Percentiles rank a stretch among this genome's conserved stretches.
Evolutionary conservation across 2,113 vertebrate species (phyloP).

Genomic region (Nettapus auritus): DNA sequence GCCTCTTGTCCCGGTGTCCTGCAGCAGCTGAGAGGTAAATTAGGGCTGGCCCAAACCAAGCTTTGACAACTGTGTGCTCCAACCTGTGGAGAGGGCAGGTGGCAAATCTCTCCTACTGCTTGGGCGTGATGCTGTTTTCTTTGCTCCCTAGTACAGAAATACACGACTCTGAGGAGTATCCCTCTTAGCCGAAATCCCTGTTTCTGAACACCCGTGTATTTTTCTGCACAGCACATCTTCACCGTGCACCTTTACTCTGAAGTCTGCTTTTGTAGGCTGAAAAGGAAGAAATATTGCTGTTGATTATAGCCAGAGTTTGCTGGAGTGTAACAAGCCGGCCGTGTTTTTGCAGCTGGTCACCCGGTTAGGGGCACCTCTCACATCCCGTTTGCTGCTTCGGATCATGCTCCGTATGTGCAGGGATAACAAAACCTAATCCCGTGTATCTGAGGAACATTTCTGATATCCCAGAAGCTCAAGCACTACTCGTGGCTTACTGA

Average conservation of each 20-base stretch:
- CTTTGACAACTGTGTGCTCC: not conserved
- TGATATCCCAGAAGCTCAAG: not conserved
- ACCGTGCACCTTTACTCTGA: not conserved
- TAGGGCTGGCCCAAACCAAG: not conserved
- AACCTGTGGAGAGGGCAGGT: not conserved
- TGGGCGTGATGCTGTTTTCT: not conserved
- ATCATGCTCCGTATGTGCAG: accelerated
- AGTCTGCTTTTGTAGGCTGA: not conserved
- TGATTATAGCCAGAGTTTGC: not conserved
- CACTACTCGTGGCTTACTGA: not conserved
- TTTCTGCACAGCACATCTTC: not conserved
- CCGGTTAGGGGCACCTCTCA: accelerated
- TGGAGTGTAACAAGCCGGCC: not conserved
- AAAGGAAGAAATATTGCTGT: not conserved
- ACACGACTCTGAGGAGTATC: not conserved
- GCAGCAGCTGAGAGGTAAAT: not conserved
- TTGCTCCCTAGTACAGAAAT: not conserved
- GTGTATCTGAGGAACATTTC: not conserved
- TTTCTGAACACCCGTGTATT: not conserved
- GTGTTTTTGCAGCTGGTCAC: not conserved
- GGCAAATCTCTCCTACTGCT: not conserved
- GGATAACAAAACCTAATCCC: not conserved
- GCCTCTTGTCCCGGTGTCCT: too few relatives aligned
- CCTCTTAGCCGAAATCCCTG: not conserved
- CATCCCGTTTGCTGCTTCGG: not conserved